Evolutionary conservation across 2,113 vertebrate species (phyloP).

Genomic region (Datnioides undecimradiatus): DNA sequence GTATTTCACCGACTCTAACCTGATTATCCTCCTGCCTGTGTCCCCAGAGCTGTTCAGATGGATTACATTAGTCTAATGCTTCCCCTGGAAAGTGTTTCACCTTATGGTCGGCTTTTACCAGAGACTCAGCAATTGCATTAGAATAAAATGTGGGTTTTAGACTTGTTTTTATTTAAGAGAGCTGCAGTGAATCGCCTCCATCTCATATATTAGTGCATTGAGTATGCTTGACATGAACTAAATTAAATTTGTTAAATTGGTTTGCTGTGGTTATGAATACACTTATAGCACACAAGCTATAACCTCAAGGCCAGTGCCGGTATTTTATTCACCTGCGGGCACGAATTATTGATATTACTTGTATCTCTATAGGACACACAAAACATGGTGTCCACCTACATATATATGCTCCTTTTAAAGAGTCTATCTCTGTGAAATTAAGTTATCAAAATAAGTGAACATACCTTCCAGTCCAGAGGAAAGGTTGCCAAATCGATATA

Average conservation of each 20-base stretch:
- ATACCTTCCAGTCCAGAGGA: not conserved
- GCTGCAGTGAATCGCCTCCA: conserved; percentile 26
- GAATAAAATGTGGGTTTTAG: conserved; percentile 60
- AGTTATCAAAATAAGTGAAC: not conserved
- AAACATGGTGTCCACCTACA: not conserved
- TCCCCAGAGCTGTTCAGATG: conserved; percentile 70
- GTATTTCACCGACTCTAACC: conserved; percentile 71
- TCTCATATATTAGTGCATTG: conserved; percentile 46
- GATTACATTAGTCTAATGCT: conserved; percentile 79
- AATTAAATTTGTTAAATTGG: conserved; percentile 68
- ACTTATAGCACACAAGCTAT: not conserved
- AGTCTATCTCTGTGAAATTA: not conserved
- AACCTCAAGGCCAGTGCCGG: conserved; percentile 1
- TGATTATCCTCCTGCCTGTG: conserved; percentile 68
- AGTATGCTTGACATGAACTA: conserved; percentile 49
- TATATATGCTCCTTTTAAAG: not conserved
- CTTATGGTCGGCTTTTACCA: conserved; percentile 65
- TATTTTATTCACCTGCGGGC: conserved; percentile 26
- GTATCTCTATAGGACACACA: not conserved
- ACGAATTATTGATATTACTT: conserved; percentile 6
- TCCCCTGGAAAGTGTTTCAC: conserved; percentile 67
- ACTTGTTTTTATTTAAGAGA: conserved; percentile 53
- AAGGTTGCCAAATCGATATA: no score
- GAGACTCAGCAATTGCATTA: conserved; percentile 56
- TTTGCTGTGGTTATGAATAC: conserved; percentile 55